Evolutionary conservation across 1,140 invertebrate genomes (phyloP).

Genomic region (Drosophila tani): DNA sequence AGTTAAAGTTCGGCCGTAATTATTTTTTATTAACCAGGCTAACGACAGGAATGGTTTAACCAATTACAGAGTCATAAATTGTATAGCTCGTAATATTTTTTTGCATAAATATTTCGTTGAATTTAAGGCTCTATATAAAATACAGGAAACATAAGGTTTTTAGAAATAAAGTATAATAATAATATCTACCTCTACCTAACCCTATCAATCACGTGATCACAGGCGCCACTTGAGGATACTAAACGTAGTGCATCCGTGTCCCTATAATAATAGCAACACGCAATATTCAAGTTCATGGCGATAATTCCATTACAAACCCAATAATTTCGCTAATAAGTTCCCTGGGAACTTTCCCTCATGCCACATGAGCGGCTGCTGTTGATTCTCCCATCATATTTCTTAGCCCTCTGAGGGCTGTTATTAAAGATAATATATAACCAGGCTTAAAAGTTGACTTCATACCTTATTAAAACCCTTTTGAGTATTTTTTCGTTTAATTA

Average conservation of each 20-base stretch:
- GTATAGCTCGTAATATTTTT: not conserved
- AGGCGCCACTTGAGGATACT: too few relatives aligned
- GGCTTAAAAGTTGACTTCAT: not conserved
- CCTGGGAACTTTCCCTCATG: not conserved
- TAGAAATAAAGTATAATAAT: too few relatives aligned
- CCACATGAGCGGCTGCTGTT: slow-evolving; percentile 15
- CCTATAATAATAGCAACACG: too few relatives aligned
- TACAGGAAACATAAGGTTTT: too few relatives aligned
- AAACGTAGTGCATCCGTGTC: too few relatives aligned
- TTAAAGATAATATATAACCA: not conserved
- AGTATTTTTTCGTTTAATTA: not conserved
- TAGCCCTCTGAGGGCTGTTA: not conserved
- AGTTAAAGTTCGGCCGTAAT: slow-evolving; percentile 41
- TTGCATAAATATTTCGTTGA: not conserved
- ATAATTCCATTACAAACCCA: not conserved
- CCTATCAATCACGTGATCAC: too few relatives aligned
- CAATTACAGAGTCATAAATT: slow-evolving; percentile 12
- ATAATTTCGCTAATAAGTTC: not conserved
- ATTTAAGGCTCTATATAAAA: not conserved
- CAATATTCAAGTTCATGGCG: not conserved
- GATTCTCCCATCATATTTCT: not conserved
- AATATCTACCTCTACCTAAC: too few relatives aligned
- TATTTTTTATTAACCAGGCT: slow-evolving; percentile 24
- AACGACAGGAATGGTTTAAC: slow-evolving; percentile 10
- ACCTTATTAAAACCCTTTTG: not conserved